Evolutionary conservation across 2,113 vertebrate genomes (phyloP), one percentile per base, ranked within the genome.

Genomic region (Phainopepla nitens): DNA sequence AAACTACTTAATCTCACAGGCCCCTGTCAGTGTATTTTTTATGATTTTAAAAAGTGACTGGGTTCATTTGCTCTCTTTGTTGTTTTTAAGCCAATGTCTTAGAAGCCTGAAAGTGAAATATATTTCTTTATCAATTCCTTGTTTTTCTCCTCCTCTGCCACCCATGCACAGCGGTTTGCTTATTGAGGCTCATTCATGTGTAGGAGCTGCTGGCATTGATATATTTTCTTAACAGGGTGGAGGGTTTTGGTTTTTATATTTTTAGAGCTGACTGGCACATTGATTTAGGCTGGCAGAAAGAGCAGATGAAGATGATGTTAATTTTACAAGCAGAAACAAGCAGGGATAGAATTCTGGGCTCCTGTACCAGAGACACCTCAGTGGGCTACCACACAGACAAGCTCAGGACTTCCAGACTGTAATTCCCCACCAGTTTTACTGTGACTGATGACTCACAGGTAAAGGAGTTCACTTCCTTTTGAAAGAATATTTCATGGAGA

Each of bases 121-220:
- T 58, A 81, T 96, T 95, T 95, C 89, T 93, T 95, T 87, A 92
- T 94, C 83, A 93, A 78, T 79, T 91, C 78, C 76, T 93, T 95
- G 72, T 51, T 90, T 94, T 92, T 94, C 60, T 95, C 88, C 86
- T 88, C 75, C 90, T 93, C 83, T 81, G 77, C 80, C 94, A 86
- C 90, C 90, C 86, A 92, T 91, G 86, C 82, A 81, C 49, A 62
- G 61, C 39, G 45, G 49, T 93, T 96, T 94, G 82, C 82, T 97
- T 97, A 95, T 87, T 90, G 82, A 95, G 77, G 90, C 57, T 93
- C 89, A 87, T 58, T 97, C 95, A 87, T 79, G 87, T 95, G 94
- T 89, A 79, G 78, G 84, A 72, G 65, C 70, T 82, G 72, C 64
- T 96, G 95, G 85, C 94, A 97, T 86, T 97, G 94, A 97, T 96